Evolutionary conservation across 1,140 invertebrate genomes (phyloP).

Genomic region (Leptopilina boulardi): DNA sequence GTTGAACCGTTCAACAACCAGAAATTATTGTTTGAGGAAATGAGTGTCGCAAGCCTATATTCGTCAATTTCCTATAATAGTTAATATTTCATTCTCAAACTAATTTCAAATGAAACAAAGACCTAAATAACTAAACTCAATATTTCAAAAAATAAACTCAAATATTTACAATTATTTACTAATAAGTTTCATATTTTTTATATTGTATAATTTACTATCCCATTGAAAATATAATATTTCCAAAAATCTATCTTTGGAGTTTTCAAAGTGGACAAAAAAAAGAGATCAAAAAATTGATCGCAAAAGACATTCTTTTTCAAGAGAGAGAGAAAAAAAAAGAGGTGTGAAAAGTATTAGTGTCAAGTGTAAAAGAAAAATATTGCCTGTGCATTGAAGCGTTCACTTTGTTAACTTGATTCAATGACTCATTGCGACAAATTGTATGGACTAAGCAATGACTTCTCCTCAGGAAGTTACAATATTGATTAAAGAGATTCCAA

Average conservation of each 20-base stretch:
- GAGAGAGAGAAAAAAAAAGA: background rate
- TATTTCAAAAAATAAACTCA: too few species aligned
- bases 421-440: conserved; percentile 30
- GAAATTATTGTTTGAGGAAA: conserved; percentile 1
- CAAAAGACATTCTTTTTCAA: background rate
- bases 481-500: conserved; percentile 28
- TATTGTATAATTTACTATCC: too few species aligned
- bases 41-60: background rate
- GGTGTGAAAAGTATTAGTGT: conserved; percentile 5
- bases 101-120: conserved; percentile 5
- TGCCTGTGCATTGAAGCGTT: conserved; percentile 6
- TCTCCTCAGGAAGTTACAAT: conserved; percentile 29
- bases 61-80: background rate
- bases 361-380: conserved; percentile 22
- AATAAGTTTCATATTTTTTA: too few species aligned
- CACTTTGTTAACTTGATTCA: conserved; percentile 18
- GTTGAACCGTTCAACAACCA: conserved; percentile 3
- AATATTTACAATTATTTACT: too few species aligned
- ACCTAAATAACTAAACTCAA: too few species aligned
- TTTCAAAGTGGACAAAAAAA: too few species aligned
- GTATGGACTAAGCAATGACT: conserved; percentile 24
- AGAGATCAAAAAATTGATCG: too few species aligned
- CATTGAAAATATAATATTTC: too few species aligned
- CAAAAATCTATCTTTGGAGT: too few species aligned
- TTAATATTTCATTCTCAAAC: background rate